These are phyloP conservation scores for Rhabdornis inornatus DNA, from an alignment of 2,113 vertebrate genomes.

Conservation along the genomic window DNA sequence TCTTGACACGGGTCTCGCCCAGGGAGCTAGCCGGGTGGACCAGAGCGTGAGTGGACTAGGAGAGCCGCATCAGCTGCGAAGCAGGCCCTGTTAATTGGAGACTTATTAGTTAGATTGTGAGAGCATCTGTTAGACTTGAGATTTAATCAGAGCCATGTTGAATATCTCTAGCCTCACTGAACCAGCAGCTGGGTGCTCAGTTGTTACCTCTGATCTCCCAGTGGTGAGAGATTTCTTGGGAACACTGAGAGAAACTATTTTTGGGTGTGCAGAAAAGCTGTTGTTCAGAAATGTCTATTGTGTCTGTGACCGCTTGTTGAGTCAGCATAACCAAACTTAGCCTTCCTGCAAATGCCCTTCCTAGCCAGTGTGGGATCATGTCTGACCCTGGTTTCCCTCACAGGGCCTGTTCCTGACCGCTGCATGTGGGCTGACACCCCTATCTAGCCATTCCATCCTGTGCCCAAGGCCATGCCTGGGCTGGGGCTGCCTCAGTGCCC, in stretches of 20 bases:
- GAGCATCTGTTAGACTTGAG: not conserved
- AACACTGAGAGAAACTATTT: not conserved
- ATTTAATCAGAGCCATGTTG: not conserved
- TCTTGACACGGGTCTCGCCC: no score
- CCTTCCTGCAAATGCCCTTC: not conserved
- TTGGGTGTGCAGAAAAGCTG: not conserved
- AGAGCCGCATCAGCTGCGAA: no score
- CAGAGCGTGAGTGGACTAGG: no score
- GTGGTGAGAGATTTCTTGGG: not conserved
- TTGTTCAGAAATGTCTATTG: not conserved
- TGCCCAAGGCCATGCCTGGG: not conserved
- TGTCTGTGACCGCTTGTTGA: not conserved
- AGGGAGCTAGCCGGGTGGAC: no score
- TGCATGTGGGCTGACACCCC: not conserved
- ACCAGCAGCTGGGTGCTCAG: not conserved
- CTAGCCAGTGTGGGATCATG: rapidly evolving
- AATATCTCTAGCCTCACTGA: not conserved
- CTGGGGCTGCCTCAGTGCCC: rapidly evolving
- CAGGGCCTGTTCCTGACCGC: not conserved
- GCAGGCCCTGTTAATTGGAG: not conserved
- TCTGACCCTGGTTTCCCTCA: not conserved
- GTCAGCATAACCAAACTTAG: not conserved
- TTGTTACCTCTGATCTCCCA: not conserved
- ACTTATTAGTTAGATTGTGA: not conserved
- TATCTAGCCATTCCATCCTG: not conserved